Percentiles rank a stretch among this genome's conserved stretches.
Evolutionary conservation across 2,797 vertebrate genomes (phyloP).

Genomic region (Menidia menidia): DNA sequence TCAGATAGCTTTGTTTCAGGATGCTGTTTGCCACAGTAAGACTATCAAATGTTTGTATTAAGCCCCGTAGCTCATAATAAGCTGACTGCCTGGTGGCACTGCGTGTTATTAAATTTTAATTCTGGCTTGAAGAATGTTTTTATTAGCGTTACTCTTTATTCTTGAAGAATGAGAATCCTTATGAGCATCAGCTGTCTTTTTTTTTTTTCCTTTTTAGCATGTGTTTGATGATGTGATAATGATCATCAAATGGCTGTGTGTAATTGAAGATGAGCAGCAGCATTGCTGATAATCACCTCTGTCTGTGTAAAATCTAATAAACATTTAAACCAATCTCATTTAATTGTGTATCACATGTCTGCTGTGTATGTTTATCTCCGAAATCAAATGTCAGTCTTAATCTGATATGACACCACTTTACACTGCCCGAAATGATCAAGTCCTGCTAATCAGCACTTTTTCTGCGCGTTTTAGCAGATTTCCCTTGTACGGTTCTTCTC

Average conservation of each 20-base stretch:
- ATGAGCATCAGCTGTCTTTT: conserved; percentile 33
- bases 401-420: conserved; percentile 47
- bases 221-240: conserved; percentile 57
- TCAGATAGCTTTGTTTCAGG: conserved; percentile 73
- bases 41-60: conserved; percentile 74
- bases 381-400: conserved; percentile 58
- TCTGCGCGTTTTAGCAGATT: conserved; percentile 50
- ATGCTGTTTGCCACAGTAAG: conserved; percentile 56
- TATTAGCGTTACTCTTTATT: conserved; percentile 63
- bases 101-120: conserved; percentile 68
- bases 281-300: conserved; percentile 49
- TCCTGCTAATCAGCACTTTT: conserved; percentile 48
- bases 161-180: conserved; percentile 55
- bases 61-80: conserved; percentile 64
- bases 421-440: conserved; percentile 57
- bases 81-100: conserved; percentile 48
- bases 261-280: conserved; percentile 56
- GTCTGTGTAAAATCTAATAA: conserved; percentile 58
- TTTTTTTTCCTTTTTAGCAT: conserved; percentile 29
- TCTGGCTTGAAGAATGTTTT: conserved; percentile 59
- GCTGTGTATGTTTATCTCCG: conserved; percentile 48
- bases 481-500: conserved; percentile 48
- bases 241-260: conserved; percentile 56
- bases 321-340: conserved; percentile 58
- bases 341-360: conserved; percentile 52